Base-by-base conservation (phyloP, 1,140 invertebrate species). In the Scylla paramamosain region DNA sequence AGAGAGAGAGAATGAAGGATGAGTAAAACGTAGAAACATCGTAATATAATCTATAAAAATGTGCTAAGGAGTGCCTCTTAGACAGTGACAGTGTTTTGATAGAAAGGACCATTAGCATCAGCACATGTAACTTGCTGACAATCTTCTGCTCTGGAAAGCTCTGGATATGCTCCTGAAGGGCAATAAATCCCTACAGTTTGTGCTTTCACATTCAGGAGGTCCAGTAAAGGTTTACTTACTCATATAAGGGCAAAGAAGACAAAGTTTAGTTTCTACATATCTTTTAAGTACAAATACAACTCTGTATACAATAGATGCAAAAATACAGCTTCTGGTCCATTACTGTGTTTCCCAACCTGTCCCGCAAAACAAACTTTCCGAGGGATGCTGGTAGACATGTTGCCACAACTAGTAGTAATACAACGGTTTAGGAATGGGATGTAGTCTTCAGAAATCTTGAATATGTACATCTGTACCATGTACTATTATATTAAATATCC, bases 251-350 rank as follows among this genome's bases (percentile, higher is more conserved):
- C 8, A 87, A 39, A 87, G 28, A 87, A 39, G 84, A 91, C 14
- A 39, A 20, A 52, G 7, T 32, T 25, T 46, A 14, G 45, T 59
- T 91, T 91, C 89, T 91, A 91, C 89, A 92, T 88, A 92, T 92
- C 87, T 93, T 95, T 95, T 95, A 95, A 95, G 94, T 95, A 95
- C 94, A 95, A 95, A 95, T 93, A 95, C 94, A 95, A 95, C 91
- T 95, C 94, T 95, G 94, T 95, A 95, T 95, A 95, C 94, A 95
- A 95, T 92, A 95, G 94, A 95, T 95, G 94, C 94, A 95, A 95
- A 95, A 95, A 95, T 95, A 95, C 94, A 95, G 90, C 87, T 91
- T 95, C 90, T 95, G 94, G 94, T 92, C 91, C 94, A 95, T 86
- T 88, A 92, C 90, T 95, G 94, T 95, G 94, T 95, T 95, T 95